Evolutionary conservation across 2,113 vertebrate genomes (phyloP).

Genomic region (Cynocephalus volans): DNA sequence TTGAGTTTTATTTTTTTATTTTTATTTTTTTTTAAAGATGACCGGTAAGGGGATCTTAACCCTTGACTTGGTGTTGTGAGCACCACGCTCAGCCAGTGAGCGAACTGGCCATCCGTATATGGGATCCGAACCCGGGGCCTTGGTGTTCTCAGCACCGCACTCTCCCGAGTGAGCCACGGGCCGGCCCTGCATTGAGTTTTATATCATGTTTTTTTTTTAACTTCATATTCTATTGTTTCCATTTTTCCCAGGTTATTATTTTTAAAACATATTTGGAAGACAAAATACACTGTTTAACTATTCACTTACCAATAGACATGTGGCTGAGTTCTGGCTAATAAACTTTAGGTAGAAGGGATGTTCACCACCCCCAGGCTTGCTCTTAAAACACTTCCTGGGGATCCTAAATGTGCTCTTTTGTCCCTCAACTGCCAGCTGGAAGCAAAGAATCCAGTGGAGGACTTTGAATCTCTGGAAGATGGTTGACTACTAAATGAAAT

Average conservation of each 20-base stretch:
- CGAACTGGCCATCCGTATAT: no score
- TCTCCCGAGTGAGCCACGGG: no score
- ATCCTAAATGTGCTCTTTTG: neutral
- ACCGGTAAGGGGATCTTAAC: no score
- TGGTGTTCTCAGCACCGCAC: no score
- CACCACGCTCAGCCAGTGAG: no score
- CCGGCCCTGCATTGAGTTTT: neutral
- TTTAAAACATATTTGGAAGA: neutral
- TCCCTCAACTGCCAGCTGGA: neutral
- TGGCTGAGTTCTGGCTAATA: neutral
- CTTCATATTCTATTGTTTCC: neutral
- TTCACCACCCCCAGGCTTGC: neutral
- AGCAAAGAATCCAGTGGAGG: neutral
- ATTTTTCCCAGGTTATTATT: neutral
- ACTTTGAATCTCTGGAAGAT: neutral
- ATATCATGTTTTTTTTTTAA: neutral
- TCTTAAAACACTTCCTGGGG: neutral
- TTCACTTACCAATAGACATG: neutral
- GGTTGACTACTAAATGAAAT: neutral
- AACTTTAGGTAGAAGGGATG: neutral
- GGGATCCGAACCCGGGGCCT: no score
- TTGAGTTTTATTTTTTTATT: slow-evolving; percentile 12
- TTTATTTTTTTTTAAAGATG: no score
- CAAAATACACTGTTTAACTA: neutral
- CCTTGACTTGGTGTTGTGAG: no score